Conservation (phyloP, 2,113 vertebrate genomes). For the Eptatretus burgeri region DNA sequence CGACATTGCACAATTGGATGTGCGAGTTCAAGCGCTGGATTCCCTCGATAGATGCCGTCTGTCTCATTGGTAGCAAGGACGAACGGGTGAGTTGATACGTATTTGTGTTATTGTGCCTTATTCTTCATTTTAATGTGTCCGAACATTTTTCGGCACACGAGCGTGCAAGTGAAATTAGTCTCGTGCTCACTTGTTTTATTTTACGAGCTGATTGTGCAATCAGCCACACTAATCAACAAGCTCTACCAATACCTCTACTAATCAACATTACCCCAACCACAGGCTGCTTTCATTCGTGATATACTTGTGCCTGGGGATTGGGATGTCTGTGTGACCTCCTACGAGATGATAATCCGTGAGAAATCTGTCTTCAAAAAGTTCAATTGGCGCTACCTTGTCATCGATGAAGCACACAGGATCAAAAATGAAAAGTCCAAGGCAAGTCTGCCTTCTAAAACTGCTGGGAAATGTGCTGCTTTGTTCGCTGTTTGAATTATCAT, state of each 20-base stretch:
- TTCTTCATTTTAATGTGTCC: too few species aligned
- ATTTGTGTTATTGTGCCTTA: too few species aligned
- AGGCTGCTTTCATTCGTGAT: constrained; percentile 57
- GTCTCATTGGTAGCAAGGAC: constrained; percentile 50
- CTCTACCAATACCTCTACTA: too few species aligned
- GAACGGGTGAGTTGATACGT: constrained; percentile 25
- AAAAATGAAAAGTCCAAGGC: constrained; percentile 76
- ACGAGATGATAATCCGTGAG: constrained; percentile 60
- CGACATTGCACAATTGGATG: constrained; percentile 62
- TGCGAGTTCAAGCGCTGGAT: constrained; percentile 64
- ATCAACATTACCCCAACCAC: constrained; percentile 2
- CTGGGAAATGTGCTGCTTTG: too few species aligned
- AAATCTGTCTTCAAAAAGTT: constrained; percentile 66
- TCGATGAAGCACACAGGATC: constrained; percentile 59
- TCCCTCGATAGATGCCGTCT: constrained; percentile 40
- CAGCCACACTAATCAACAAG: too few species aligned
- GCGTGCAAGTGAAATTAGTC: too few species aligned
- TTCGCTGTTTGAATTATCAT: too few species aligned
- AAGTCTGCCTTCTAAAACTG: constrained; percentile 9
- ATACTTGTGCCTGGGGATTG: constrained; percentile 67
- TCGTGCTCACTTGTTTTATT: too few species aligned
- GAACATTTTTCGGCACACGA: too few species aligned
- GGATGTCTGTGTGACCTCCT: constrained; percentile 60
- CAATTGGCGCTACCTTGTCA: constrained; percentile 56
- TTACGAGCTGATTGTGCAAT: too few species aligned